Base-by-base conservation (phyloP, 2,113 vertebrate genomes). In the Ceratotherium simum region DNA sequence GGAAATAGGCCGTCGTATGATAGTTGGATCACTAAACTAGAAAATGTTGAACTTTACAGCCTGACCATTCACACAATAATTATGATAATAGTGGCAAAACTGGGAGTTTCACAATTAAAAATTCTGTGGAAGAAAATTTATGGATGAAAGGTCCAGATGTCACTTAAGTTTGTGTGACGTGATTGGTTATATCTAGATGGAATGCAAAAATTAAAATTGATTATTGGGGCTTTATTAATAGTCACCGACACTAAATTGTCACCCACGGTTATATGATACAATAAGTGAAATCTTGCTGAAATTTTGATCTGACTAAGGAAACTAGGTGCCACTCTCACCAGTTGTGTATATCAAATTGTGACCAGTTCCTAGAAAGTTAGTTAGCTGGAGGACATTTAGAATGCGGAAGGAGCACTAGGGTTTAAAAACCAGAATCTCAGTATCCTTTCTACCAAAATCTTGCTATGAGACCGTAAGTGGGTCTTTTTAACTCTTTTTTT, bases 141-240 rank as follows among this genome's bases (percentile, higher is more conserved):
- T 54, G 31, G 7, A 36, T 89, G 12, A 78, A 83, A 84, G 39
- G 58, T 3, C 1, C 54, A 80, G 6, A 60, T 29, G 7, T 76
- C 29, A 12, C 10, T 76, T 73, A 78, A n/a, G 8, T 83, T 76
- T 92, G 25, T 58, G 21, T 88, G 29, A 91, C 25, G 27, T 67
- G 16, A 85, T 27, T 88, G 18, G 4, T 48, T 83, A 16, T 94
- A 76, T 60, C 23, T 29, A 48, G 0, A 9, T 39, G 73, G 0
- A 81, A 82, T 69, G 25, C 3, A 89, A 95, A 88, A 81, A n/a
- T 86, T n/a, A n/a, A 69, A 92, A 90, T 64, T 84, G 18, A 56
- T 46, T 69, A 83, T 14, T 72, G 7, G 83, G 29, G 7, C 18
- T 29, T 36, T 23, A 70, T 75, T 64, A 64, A 62, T 67, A 39